Evolutionary conservation across 2,888 invertebrate species (phyloP).

Genomic region (Agrochola lychnidis): DNA sequence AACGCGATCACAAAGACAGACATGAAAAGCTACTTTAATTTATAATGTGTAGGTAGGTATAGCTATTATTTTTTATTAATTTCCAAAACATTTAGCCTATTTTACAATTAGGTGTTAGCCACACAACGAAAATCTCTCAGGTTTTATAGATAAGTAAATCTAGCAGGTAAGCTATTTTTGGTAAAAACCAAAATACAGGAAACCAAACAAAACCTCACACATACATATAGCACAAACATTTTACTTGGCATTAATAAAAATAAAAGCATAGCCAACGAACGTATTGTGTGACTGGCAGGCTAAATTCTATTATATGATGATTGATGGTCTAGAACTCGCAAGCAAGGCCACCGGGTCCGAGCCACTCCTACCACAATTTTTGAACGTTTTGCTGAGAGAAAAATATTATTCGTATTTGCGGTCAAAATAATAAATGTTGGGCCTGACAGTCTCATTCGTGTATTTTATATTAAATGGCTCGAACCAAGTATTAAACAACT

Average conservation of each 20-base stretch:
- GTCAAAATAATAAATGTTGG: conserved; percentile 43
- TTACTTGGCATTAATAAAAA: conserved; percentile 51
- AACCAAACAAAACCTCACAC: conserved; percentile 4
- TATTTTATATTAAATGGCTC: conserved; percentile 24
- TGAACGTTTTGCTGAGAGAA: conserved; percentile 42
- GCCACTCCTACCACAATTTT: conserved; percentile 49
- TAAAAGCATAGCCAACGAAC: conserved; percentile 60
- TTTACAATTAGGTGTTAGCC: neutral
- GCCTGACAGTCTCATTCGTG: conserved; percentile 30
- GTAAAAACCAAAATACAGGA: neutral
- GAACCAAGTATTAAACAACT: conserved; percentile 8
- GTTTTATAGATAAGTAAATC: neutral
- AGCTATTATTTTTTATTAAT: no score
- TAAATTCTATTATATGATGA: conserved; percentile 64
- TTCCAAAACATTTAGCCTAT: neutral
- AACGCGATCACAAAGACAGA: neutral
- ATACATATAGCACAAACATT: conserved; percentile 8
- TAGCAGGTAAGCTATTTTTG: neutral
- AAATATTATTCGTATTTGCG: conserved; percentile 52
- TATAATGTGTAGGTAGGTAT: neutral
- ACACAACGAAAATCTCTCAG: neutral
- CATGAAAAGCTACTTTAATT: neutral
- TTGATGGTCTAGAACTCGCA: conserved; percentile 54
- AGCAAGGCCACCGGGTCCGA: conserved; percentile 52
- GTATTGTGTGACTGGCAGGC: conserved; percentile 61